Evolutionary conservation across 2,888 invertebrate species (phyloP).

Genomic region (Drosophila ustulata): DNA sequence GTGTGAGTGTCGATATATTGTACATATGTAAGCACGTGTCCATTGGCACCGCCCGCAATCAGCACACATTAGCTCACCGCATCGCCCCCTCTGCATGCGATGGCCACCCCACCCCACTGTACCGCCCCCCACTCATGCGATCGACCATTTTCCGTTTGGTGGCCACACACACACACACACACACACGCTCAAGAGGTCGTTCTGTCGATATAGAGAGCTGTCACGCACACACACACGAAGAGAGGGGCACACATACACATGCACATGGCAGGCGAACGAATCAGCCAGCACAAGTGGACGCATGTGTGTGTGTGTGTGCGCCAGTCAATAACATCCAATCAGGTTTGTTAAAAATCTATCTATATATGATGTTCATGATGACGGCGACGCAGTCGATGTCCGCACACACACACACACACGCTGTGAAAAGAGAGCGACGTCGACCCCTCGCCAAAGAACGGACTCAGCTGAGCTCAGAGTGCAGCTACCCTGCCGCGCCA

Average conservation of each 20-base stretch:
- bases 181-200: slow-evolving; percentile 13
- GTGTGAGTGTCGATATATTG: not conserved
- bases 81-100: not conserved
- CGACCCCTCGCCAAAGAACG: slow-evolving; percentile 49
- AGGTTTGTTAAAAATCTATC: slow-evolving; percentile 85
- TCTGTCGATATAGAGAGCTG: slow-evolving; percentile 42
- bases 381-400: slow-evolving; percentile 81
- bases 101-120: not conserved
- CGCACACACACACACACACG: slow-evolving; percentile 58
- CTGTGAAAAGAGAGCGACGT: slow-evolving; percentile 31
- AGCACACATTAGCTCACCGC: slow-evolving; percentile 2
- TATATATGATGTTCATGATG: slow-evolving; percentile 82
- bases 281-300: slow-evolving; percentile 68
- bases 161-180: slow-evolving; percentile 33
- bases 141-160: slow-evolving; percentile 53
- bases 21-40: slow-evolving; percentile 25
- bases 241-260: slow-evolving; percentile 5
- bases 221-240: slow-evolving; percentile 30
- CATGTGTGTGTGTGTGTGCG: slow-evolving; percentile 71
- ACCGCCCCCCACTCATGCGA: slow-evolving; percentile 24
- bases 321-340: slow-evolving; percentile 85
- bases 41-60: slow-evolving; percentile 48
- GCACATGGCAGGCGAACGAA: slow-evolving; percentile 64
- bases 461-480: slow-evolving; percentile 49
- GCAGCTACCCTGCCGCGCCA: slow-evolving; percentile 53